phyloP scores from a whole-genome alignment of 2,113 vertebrate genomes.

The Heterochromis multidens region DNA sequence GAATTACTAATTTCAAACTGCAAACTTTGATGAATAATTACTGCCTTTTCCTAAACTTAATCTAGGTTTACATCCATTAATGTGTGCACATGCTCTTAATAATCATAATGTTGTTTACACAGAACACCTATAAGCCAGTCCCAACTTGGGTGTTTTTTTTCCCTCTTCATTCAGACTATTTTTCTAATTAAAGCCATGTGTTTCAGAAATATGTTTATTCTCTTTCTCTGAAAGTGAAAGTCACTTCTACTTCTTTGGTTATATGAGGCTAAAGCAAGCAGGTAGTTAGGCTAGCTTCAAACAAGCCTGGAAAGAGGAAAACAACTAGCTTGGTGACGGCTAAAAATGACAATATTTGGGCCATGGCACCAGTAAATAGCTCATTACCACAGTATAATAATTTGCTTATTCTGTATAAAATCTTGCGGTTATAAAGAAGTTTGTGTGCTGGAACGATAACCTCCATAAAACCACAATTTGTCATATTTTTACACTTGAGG shows the following conservation, averaged over 20 bases:
- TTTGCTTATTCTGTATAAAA: background rate
- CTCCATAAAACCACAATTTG: background rate
- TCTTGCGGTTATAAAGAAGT: background rate
- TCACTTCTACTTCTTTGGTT: background rate
- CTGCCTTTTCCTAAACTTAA: background rate
- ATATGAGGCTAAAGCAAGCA: background rate
- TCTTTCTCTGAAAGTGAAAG: background rate
- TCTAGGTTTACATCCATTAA: background rate
- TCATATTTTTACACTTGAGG: background rate
- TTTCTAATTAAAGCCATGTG: background rate
- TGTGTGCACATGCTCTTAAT: background rate
- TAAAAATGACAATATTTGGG: background rate
- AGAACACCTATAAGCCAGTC: background rate
- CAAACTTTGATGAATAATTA: conserved; percentile 15
- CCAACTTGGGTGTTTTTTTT: background rate
- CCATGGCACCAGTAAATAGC: background rate
- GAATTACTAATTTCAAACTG: background rate
- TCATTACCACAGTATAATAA: background rate
- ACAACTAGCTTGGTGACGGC: background rate
- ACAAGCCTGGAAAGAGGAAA: background rate
- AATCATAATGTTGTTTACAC: background rate
- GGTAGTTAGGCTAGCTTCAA: background rate
- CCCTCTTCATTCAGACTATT: background rate
- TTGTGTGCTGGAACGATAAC: background rate
- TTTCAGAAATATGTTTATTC: background rate